These are phyloP conservation scores for Anorthoa munda DNA, from an alignment of 2,888 invertebrate genomes.

Conservation along the genomic window DNA sequence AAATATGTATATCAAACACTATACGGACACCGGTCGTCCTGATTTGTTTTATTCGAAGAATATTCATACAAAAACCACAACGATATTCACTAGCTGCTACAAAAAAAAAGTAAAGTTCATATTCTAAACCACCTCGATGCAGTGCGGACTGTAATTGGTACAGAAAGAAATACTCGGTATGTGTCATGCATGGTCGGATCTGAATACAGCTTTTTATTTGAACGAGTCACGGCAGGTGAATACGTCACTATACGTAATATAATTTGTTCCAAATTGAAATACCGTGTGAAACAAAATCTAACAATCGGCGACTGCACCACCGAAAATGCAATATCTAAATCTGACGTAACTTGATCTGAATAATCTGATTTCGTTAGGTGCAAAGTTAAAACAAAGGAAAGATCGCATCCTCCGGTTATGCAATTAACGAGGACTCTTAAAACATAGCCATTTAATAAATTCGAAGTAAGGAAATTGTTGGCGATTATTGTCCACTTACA, in stretches of 20 bases:
- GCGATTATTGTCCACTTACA: not conserved
- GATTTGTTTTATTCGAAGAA: not conserved
- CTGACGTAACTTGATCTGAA: constrained; percentile 30
- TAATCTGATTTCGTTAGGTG: not conserved
- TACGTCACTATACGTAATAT: constrained; percentile 63
- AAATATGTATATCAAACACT: not conserved
- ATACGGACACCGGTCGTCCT: not conserved
- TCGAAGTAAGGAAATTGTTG: not conserved
- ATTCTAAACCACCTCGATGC: constrained; percentile 71
- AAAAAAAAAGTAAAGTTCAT: constrained; percentile 61
- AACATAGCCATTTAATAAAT: constrained; percentile 4
- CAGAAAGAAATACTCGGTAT: constrained; percentile 67
- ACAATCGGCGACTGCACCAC: constrained; percentile 38
- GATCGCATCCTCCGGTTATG: constrained; percentile 12
- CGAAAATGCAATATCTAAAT: constrained; percentile 23
- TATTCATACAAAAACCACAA: constrained; percentile 23
- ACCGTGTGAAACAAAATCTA: constrained; percentile 63
- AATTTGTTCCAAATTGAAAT: constrained; percentile 53
- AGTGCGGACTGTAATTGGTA: constrained; percentile 47
- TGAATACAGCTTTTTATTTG: constrained; percentile 76
- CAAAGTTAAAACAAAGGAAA: constrained; percentile 19
- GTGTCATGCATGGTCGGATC: constrained; percentile 76
- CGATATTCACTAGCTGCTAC: not conserved
- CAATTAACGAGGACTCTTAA: not conserved
- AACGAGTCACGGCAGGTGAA: constrained; percentile 70